Evolutionary conservation across 2,888 invertebrate genomes (phyloP), one percentile per base, ranked within the genome.

Genomic region (Spilarctia lutea): DNA sequence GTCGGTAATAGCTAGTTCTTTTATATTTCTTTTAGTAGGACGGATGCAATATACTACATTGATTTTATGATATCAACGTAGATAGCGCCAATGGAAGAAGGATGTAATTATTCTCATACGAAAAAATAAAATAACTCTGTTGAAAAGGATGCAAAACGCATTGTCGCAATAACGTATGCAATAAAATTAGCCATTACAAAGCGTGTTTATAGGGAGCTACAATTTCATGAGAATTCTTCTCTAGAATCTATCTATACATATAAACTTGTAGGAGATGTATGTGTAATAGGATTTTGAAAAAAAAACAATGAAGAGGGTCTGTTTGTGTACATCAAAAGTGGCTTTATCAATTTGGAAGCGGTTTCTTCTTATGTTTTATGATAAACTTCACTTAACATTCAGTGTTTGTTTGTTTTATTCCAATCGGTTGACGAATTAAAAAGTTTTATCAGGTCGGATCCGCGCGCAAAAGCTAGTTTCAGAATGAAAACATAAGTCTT

Each of bases 91-190:
- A 63, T 63, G 1, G 13, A 63, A 30, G 7, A 2, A 30, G 30
- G 30, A 60, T 63, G 63, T 16, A 30, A 30, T 63, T 30, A 18
- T 63, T 63, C 16, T 16, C 30, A 16, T 16, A 63, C 27, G 27
- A 63, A 63, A 63, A 60, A 60, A 60, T 3, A 13, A 60, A 60
- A 13, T 30, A 60, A 13, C 60, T 2, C 1, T 63, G 16, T 63
- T 63, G 30, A 63, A 63, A 63, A 63, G 63, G 63, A 63, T 30
- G 63, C 63, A 63, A 6, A 63, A 63, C 16, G 63, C 63, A 63
- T 63, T 63, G 27, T 30, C 63, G 30, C 63, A 63, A 30, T 63
- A 63, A 30, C 63, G 18, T 0, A 18, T 30, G 30, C 18, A 63
- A 63, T 63, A 30, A 63, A 63, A 63, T 30, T 8, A 16, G 6